These are phyloP conservation scores for Cheilosia variabilis DNA, from an alignment of 2,888 invertebrate species.

Conservation along the genomic window DNA sequence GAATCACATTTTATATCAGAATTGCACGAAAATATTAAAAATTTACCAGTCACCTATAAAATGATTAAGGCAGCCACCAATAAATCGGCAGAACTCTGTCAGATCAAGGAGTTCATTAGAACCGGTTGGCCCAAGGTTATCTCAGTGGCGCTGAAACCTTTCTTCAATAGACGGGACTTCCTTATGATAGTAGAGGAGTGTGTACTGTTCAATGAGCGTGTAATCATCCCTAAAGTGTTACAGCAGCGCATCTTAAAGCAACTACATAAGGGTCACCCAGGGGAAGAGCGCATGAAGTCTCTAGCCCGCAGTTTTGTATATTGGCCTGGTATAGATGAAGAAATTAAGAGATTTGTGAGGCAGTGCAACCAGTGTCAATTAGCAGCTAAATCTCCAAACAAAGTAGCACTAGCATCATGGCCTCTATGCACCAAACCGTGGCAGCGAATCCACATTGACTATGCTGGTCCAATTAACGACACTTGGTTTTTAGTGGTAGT, in stretches of 20 bases:
- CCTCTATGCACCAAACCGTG: conserved; percentile 77
- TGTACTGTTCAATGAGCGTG: conserved; percentile 34
- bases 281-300: conserved; percentile 74
- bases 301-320: conserved; percentile 77
- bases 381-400: conserved; percentile 75
- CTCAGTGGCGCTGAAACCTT: conserved; percentile 20
- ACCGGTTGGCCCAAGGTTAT: conserved; percentile 29
- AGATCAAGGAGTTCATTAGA: conserved; percentile 19
- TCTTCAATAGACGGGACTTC: conserved; percentile 38
- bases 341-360: conserved; percentile 76
- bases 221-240: conserved; percentile 19
- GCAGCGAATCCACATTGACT: conserved; percentile 82
- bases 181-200: conserved; percentile 46
- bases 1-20: conserved; percentile 35
- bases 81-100: conserved; percentile 3
- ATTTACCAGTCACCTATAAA: conserved; percentile 36
- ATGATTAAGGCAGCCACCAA: conserved; percentile 39
- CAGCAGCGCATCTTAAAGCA: conserved; percentile 50
- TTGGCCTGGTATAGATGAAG: conserved; percentile 77
- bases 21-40: conserved; percentile 30
- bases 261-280: conserved; percentile 76
- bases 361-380: conserved; percentile 74
- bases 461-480: conserved; percentile 80
- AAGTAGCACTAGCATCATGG: conserved; percentile 65
- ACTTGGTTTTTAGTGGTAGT: conserved; percentile 80